Evolutionary conservation across 2,113 vertebrate species (phyloP).

Genomic region (Eudyptes chrysolophus): DNA sequence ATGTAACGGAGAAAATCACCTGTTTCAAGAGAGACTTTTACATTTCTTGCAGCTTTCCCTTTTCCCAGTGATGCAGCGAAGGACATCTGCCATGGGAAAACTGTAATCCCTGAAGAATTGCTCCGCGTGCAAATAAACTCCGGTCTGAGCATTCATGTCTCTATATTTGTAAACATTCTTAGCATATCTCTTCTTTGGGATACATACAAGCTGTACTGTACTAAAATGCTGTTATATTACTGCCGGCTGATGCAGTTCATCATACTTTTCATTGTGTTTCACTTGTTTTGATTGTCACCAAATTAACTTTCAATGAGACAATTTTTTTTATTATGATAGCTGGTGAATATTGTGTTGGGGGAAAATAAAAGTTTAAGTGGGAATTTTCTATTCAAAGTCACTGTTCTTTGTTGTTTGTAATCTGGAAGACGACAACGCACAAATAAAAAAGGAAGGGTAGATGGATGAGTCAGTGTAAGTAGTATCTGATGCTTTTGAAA

Average conservation of each 20-base stretch:
- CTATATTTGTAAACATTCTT: neutral
- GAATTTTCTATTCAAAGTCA: neutral
- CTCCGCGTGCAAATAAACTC: neutral
- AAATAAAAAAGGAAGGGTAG: neutral
- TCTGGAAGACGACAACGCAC: neutral
- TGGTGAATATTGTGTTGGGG: neutral
- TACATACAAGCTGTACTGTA: neutral
- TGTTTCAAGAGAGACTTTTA: neutral
- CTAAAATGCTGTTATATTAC: neutral
- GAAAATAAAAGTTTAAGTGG: neutral
- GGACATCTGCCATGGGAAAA: neutral
- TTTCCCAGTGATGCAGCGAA: neutral
- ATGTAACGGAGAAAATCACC: neutral
- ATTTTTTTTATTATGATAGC: neutral
- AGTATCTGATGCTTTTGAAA: neutral
- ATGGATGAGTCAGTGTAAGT: constrained; percentile 3
- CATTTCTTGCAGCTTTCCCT: neutral
- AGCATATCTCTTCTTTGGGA: neutral
- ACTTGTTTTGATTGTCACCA: neutral
- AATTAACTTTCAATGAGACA: neutral
- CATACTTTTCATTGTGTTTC: neutral
- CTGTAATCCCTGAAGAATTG: neutral
- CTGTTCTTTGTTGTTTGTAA: neutral
- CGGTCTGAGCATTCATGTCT: neutral
- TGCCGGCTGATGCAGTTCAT: neutral